A percentile compares a stretch with the other conserved stretches of the same genome.
Conservation (phyloP, 2,797 vertebrate species). For the Rhinatrema bivittatum region DNA sequence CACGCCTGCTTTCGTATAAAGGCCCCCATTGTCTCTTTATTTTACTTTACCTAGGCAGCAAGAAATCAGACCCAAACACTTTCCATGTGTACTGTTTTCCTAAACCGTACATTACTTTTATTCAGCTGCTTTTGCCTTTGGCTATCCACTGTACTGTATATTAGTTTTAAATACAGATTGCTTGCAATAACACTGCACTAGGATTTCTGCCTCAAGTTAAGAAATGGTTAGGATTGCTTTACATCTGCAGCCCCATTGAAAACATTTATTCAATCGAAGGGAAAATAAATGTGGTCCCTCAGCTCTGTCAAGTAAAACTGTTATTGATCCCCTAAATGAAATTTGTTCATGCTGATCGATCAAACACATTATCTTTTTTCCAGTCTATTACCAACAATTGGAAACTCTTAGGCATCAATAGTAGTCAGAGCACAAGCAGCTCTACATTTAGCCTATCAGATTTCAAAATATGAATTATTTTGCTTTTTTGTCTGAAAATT, state of each 20-base stretch:
- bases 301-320: constrained; percentile 94
- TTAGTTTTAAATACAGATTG: constrained; percentile 89
- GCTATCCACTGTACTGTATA: constrained; percentile 64
- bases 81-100: constrained; percentile 34
- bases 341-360: constrained; percentile 99
- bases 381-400: constrained; percentile 94
- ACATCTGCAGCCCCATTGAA: constrained; percentile 61
- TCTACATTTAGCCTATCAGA: constrained; percentile 54
- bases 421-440: constrained; percentile 69
- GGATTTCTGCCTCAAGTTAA: constrained; percentile 60
- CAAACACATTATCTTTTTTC: constrained; percentile 96
- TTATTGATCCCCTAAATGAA: constrained; percentile 99
- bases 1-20: too few relatives aligned
- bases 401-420: constrained; percentile 83
- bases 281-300: constrained; percentile 86
- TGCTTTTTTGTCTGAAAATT: constrained; percentile 4
- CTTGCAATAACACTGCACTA: constrained; percentile 67
- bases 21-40: constrained; percentile 35
- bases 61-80: constrained; percentile 48
- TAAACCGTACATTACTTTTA: constrained; percentile 64
- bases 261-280: constrained; percentile 89
- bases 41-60: constrained; percentile 64
- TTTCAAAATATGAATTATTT: constrained; percentile 23
- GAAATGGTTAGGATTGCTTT: constrained; percentile 55
- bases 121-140: constrained; percentile 70